Evolutionary conservation across 2,797 vertebrate genomes (phyloP), one percentile per base, ranked within the genome.

Genomic region (Tamandua tetradactyla): DNA sequence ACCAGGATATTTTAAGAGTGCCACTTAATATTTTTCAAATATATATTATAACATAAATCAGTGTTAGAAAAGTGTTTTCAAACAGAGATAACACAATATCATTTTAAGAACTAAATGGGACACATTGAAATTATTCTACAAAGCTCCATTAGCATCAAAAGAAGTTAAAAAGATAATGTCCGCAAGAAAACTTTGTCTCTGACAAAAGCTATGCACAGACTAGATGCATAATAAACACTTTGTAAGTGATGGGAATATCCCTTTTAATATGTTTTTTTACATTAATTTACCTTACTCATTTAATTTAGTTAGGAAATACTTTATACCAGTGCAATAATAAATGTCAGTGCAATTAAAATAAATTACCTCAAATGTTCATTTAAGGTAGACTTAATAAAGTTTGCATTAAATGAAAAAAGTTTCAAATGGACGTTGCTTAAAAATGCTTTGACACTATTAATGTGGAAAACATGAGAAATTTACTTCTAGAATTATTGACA

Each of bases 401-500:
- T 93, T 59, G 44, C 32, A 69, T 75, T 35, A 85, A 72, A 27
- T 72, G 23, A 71, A 64, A 82, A 83, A 87, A 35, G 64, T 66
- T 25, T 78, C 10, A 35, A 91, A 92, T 94, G 10, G 22, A 90
- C 69, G 83, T 14, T 57, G n/a, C 37, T 89, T 94, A 74, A 81
- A 95, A 91, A 61, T 86, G 22, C 20, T 86, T 66, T 47, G 75
- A 13, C 1, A 40, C 25, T 79, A n/a, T 82, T 94, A 37, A 59
- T 62, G 9, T 69, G 13, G 74, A 89, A 87, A 88, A 88, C 27
- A 55, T 15, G 13, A 89, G 47, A 93, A 0, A 82, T 92, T 68
- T 6, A 17, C 74, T 93, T 59, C 44, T 93, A 72, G 61, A 66
- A 95, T 95, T 82, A 96, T 11, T 92, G 81, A 95, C n/a, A 57